phyloP scores from a whole-genome alignment of 2,113 vertebrate species.

The Phaethornis superciliosus region DNA sequence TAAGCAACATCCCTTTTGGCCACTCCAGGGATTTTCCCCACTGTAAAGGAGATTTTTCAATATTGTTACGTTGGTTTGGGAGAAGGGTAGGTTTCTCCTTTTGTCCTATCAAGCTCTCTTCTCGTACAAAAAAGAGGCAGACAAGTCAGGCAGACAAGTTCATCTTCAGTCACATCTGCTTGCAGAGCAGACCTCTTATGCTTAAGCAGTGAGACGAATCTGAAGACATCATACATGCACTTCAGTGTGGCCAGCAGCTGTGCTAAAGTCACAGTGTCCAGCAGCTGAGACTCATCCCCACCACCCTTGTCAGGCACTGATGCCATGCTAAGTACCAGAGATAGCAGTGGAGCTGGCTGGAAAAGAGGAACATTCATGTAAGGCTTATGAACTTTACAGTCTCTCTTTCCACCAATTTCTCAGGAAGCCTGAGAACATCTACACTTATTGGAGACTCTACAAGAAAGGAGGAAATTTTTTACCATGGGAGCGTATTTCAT shows the following conservation, averaged over 20 bases:
- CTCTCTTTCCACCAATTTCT: background rate
- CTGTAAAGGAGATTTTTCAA: background rate
- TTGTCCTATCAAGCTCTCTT: background rate
- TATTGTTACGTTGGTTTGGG: background rate
- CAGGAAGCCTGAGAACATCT: background rate
- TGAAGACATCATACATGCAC: background rate
- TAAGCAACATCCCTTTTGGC: background rate
- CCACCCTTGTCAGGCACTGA: background rate
- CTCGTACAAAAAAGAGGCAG: background rate
- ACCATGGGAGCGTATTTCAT: background rate
- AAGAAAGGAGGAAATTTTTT: background rate
- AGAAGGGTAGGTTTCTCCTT: background rate
- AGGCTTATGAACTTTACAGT: background rate
- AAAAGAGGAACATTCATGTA: background rate
- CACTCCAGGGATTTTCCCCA: background rate
- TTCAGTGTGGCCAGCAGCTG: background rate
- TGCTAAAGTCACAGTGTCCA: background rate
- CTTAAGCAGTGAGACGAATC: background rate
- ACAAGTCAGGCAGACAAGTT: background rate
- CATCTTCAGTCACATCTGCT: background rate
- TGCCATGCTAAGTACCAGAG: background rate
- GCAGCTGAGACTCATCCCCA: background rate
- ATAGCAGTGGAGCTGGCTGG: background rate
- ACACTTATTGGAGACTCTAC: background rate
- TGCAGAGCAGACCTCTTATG: background rate